These are phyloP conservation scores for Choristoneura fumiferana DNA, from an alignment of 1,140 invertebrate species.

Conservation along the genomic window DNA sequence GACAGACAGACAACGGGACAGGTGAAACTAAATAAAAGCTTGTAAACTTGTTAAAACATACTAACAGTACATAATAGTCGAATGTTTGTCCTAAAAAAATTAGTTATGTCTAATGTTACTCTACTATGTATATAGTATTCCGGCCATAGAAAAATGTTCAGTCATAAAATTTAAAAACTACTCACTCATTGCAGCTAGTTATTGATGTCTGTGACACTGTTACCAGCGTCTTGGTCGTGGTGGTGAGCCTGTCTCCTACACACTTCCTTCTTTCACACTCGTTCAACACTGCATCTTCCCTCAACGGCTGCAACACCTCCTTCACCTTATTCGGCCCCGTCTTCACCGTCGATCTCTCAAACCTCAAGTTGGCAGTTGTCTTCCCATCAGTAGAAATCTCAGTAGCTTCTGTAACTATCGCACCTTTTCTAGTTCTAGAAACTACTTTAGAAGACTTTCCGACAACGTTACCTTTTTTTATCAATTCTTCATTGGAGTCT, in stretches of 20 bases:
- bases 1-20: too few relatives aligned
- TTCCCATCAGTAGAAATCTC: conserved; percentile 66
- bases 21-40: too few relatives aligned
- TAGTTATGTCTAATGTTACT: too few relatives aligned
- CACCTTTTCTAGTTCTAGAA: conserved; percentile 62
- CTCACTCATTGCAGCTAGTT: conserved; percentile 76
- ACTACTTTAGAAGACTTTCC: conserved; percentile 60
- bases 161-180: conserved; percentile 21
- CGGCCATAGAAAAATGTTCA: not conserved
- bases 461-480: conserved; percentile 52
- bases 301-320: conserved; percentile 52
- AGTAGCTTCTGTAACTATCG: conserved; percentile 66
- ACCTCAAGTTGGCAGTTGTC: conserved; percentile 59
- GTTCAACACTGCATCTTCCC: conserved; percentile 50
- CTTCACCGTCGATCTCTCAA: conserved; percentile 66
- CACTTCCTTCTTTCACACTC: conserved; percentile 58
- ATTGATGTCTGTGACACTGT: conserved; percentile 65
- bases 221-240: conserved; percentile 66
- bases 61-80: too few relatives aligned
- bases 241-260: conserved; percentile 59
- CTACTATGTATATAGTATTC: too few relatives aligned
- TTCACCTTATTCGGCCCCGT: conserved; percentile 58
- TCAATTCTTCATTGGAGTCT: conserved; percentile 61
- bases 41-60: too few relatives aligned
- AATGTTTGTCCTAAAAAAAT: too few relatives aligned